Evolutionary conservation across 2,113 vertebrate species (phyloP), one percentile per base, ranked within the genome.

Genomic region (Campylorhamphus procurvoides): DNA sequence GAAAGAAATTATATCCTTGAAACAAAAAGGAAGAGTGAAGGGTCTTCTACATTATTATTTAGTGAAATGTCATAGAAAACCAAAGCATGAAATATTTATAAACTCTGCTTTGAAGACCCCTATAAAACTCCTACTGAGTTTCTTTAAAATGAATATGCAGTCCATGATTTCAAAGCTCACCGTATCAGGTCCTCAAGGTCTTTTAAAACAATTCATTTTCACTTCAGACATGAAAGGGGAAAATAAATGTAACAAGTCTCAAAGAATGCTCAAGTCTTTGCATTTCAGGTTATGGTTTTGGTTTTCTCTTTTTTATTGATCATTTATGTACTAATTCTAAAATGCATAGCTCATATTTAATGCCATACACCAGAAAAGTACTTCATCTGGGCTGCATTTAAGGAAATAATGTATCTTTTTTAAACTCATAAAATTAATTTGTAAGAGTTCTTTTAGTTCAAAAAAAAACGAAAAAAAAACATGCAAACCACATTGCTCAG

Each of bases 31-130:
- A 81, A 85, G 62, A 95, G 83, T 46, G 39, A 94, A 89, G n/a
- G 63, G 85, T 88, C 90, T 92, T 87, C 78, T 63, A 87, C 82
- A 81, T 78, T 81, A 78, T 82, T 95, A 95, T 93, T 94, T 95
- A 84, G 84, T 80, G 78, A 95, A 94, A 94, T 88, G 56, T 79
- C 94, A 94, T 71, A 87, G 94, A 97, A 97, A 96, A 96, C 40
- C 84, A 81, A 96, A 90, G 60, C 93, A 97, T 95, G 72, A 95
- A 97, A 97, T 94, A 98, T 97, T 97, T 96, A 97, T 97, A 97
- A 97, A 97, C 72, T 93, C 76, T 93, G 53, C 90, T 97, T 96
- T 96, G 96, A 98, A 96, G 95, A 96, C 85, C 84, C 69, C 95
- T 90, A 94, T 73, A 86, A 94, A 93, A 80, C 47, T 87, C 87